Base-by-base conservation (phyloP, 2,113 vertebrate species). In the Brachyhypopomus gauderio region DNA sequence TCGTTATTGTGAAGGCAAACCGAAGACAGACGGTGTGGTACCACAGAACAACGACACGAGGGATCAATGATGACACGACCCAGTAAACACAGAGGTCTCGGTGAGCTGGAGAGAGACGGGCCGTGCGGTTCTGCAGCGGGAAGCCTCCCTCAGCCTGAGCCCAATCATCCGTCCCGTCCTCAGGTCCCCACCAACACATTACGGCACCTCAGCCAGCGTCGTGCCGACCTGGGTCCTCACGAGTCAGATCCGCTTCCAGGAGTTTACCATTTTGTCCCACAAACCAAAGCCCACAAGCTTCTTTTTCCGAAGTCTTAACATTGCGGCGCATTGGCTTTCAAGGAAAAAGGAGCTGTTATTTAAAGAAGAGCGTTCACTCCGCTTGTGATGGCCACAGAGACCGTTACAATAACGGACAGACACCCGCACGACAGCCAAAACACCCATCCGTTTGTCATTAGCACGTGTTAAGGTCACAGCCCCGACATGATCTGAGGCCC, bases 391-490 rank as follows among this genome's bases (percentile, higher is more conserved):
- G 20, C 36, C 20, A 38, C 25, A 7, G 56, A 78, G 67, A n/a
- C n/a, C n/a, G 76, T 78, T 78, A 27, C 23, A 41, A 34, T 16
- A 55, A 19, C 34, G 25, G 38, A 63, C 27, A 5, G 19, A 75
- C 48, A 4, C 41, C 6, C 11, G 14, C 19, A 34, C 2, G 52
- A 67, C 58, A 11, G 7, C n/a, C n/a, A 45, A 20, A 58, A 20
- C 23, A 7, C 48, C 38, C 66, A 64, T 80, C 66, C 2, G 12
- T 67, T 8, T 69, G 36, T 12, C 19, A 11, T 72, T 27, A 36
- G 41, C 71, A 66, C 63, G 75, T 63, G 25, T 55, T 59, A 30
- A 79, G 79, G 81, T 84, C 84, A 76, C 67, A 76, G 73, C 75
- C 79, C 69, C 64, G 69, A 9, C 17, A 11, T 60, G 27, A 75